Evolutionary conservation across 1,140 invertebrate genomes (phyloP), one percentile per base, ranked within the genome.

Genomic region (Bathynomus jamesi): DNA sequence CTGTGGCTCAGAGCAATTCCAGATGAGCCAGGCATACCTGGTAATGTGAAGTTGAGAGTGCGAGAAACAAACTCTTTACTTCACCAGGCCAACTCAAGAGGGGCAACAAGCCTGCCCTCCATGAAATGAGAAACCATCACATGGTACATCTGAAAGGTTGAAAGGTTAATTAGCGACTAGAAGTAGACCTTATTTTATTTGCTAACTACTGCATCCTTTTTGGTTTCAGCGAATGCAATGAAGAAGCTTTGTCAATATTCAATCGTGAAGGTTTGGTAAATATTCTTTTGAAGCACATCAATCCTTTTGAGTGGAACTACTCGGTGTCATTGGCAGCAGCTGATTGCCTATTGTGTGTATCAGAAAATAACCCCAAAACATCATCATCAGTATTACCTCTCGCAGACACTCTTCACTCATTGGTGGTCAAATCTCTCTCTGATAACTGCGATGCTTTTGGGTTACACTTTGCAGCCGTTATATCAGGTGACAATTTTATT

Each of bases 271-370:
- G 87, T 77, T 82, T 92, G 70, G 73, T 89, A 46, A 81, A 85
- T 27, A 81, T 88, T 77, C 79, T 93, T 65, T 81, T 86, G n/a
- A 82, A 84, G 78, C 88, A 87, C 82, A 80, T 92, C 69, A 82
- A 90, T 78, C 78, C 85, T 25, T 76, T 82, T 25, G 80, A 81
- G 4, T 90, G 87, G 82, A 87, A 87, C 5, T 79, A 64, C 25
- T 27, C 64, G 10, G 32, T 76, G 61, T 53, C 76, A 29, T 75
- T 67, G 67, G 65, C 79, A 79, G n/a, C 65, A 80, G 83, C 86
- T 28, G 88, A 90, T 71, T 89, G 87, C 76, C 80, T 90, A 17
- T 82, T 88, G 69, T 87, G 88, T 30, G 83, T 90, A 62, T 84
- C 87, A 2, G 89, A 90, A 82, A 87, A 90, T 63, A 90, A 90